Conservation (phyloP, 2,113 vertebrate species). For the Potamarius usumacintae region DNA sequence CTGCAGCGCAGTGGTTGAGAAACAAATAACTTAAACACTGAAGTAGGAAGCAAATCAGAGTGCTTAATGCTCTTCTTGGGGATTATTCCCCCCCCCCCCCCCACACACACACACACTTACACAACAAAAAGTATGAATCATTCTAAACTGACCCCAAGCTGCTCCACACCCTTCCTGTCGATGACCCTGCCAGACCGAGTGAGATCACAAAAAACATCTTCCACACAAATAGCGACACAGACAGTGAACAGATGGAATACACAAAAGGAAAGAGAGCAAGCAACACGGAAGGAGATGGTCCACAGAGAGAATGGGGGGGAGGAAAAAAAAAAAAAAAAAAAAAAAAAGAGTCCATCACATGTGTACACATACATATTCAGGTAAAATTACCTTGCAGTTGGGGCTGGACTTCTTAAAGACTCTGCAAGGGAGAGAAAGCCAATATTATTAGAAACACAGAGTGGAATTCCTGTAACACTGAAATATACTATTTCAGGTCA, state of each 20-base stretch:
- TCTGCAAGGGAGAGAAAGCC: slow-evolving; percentile 56
- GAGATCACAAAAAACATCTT: slow-evolving; percentile 42
- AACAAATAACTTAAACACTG: neutral
- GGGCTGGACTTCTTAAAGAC: slow-evolving; percentile 84
- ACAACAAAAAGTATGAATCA: slow-evolving; percentile 42
- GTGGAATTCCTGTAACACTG: neutral
- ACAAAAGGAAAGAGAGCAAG: slow-evolving; percentile 6
- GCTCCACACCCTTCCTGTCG: slow-evolving; percentile 38
- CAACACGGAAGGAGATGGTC: slow-evolving; percentile 27
- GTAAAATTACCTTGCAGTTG: slow-evolving; percentile 78
- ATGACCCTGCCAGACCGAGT: slow-evolving; percentile 24
- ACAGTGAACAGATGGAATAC: slow-evolving; percentile 1
- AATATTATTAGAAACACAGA: neutral
- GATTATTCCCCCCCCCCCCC: neutral
- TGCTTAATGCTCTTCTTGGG: neutral
- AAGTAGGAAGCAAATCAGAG: neutral
- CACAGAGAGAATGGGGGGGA: neutral
- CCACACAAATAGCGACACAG: slow-evolving; percentile 26
- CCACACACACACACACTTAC: neutral
- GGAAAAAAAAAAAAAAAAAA: no score
- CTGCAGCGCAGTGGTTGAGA: no score
- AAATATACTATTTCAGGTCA: neutral
- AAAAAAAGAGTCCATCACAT: neutral
- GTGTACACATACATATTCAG: neutral
- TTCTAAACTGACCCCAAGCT: slow-evolving; percentile 40